These are phyloP conservation scores for Blastomussa wellsi DNA, from an alignment of 92 coral and sea anemone genomes.

Conservation along the genomic window DNA sequence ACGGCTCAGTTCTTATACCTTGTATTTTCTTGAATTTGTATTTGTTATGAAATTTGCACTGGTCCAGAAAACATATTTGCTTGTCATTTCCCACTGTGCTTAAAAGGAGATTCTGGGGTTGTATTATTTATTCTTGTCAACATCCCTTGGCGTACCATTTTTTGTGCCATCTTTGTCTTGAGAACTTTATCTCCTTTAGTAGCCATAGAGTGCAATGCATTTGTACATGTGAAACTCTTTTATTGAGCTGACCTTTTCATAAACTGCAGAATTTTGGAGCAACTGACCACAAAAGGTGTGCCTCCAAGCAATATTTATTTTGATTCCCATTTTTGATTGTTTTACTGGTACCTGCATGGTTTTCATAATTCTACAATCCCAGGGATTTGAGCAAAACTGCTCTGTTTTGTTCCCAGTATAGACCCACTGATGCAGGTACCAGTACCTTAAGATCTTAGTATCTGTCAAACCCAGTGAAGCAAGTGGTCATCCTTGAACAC, in stretches of 20 bases:
- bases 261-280: neutral
- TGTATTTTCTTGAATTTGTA: neutral
- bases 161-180: neutral
- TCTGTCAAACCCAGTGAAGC: conserved; percentile 3
- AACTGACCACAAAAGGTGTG: neutral
- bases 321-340: conserved; percentile 17
- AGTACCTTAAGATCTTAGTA: neutral
- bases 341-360: conserved; percentile 25
- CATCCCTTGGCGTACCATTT: neutral
- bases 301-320: conserved; percentile 15
- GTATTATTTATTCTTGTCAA: conserved; percentile 3
- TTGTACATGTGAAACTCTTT: neutral
- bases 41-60: conserved; percentile 27
- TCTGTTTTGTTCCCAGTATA: neutral
- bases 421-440: conserved; percentile 14
- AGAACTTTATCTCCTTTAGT: neutral
- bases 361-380: neutral
- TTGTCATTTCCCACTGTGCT: conserved; percentile 21
- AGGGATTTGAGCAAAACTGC: neutral
- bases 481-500: neutral
- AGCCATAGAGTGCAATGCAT: neutral
- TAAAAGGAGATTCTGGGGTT: neutral
- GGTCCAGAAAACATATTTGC: conserved; percentile 14
- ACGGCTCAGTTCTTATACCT: neutral
- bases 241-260: neutral